Evolutionary conservation across 2,797 vertebrate genomes (phyloP).

Genomic region (Tangara arthus): DNA sequence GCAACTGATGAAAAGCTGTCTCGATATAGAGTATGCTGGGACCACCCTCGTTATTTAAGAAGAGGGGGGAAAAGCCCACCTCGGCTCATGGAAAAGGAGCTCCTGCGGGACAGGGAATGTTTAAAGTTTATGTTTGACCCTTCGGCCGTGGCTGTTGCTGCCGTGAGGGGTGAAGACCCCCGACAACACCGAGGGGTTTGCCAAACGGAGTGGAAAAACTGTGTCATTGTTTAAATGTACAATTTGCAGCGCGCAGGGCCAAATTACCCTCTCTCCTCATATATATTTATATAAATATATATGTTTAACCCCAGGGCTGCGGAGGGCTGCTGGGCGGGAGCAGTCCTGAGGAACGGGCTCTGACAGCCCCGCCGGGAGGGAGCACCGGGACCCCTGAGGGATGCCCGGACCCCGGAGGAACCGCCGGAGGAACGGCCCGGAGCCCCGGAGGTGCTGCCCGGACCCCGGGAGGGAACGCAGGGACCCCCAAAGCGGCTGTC

Average conservation of each 20-base stretch:
- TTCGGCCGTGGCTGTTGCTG: not conserved
- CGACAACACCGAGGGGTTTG: not conserved
- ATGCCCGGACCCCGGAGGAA: not conserved
- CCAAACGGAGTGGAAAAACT: not conserved
- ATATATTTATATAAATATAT: not conserved
- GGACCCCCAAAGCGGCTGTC: too few relatives aligned
- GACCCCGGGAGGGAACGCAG: not conserved
- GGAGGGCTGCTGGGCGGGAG: not conserved
- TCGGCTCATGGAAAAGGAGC: not conserved
- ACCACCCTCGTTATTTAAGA: constrained; percentile 73
- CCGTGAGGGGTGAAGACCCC: not conserved
- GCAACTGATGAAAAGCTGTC: constrained; percentile 82
- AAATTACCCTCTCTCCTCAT: not conserved
- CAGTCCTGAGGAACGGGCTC: not conserved
- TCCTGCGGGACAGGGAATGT: not conserved
- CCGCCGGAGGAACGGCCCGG: not conserved
- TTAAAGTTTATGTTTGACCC: not conserved
- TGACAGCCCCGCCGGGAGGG: not conserved
- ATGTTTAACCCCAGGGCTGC: not conserved
- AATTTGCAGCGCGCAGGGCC: not conserved
- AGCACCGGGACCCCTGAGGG: not conserved
- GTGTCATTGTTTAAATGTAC: not conserved
- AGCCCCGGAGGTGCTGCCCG: not conserved
- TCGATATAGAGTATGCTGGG: constrained; percentile 72
- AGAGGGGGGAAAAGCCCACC: not conserved